Conservation (phyloP, 2,113 vertebrate genomes). For the Thymallus thymallus region DNA sequence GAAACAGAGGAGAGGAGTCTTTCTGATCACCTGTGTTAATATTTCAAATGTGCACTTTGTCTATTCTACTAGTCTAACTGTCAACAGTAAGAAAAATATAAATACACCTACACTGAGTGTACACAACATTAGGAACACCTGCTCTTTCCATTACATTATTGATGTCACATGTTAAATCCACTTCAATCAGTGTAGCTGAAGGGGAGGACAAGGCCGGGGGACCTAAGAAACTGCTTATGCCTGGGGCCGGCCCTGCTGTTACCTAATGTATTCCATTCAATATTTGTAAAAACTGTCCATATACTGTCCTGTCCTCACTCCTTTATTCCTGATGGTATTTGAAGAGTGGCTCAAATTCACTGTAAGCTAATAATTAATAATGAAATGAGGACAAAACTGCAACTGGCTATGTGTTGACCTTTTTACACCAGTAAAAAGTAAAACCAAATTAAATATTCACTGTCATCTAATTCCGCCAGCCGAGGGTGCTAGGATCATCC, state of each 20-base stretch:
- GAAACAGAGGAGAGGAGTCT: conserved; percentile 50
- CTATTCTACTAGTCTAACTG: no score
- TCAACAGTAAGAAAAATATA: no score
- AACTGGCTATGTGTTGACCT: neutral
- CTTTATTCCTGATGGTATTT: no score
- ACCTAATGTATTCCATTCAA: conserved; percentile 10
- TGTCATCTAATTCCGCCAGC: neutral
- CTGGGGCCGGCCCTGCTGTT: no score
- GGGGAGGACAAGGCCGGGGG: no score
- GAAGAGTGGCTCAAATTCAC: neutral
- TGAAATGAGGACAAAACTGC: neutral
- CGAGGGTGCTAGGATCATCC: neutral
- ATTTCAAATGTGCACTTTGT: conserved; percentile 30
- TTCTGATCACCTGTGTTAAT: conserved; percentile 60
- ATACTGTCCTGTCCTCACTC: neutral
- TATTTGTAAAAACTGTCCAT: neutral
- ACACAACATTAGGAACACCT: no score
- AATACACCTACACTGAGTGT: no score
- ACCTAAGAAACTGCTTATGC: no score
- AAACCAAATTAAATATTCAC: conserved; percentile 4
- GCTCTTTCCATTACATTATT: no score
- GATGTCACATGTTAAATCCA: no score
- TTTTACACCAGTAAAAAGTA: neutral
- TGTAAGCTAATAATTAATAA: neutral
- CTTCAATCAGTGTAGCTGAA: no score